Conservation (phyloP, 2,797 vertebrate species). For the Rhinoraja longicauda region DNA sequence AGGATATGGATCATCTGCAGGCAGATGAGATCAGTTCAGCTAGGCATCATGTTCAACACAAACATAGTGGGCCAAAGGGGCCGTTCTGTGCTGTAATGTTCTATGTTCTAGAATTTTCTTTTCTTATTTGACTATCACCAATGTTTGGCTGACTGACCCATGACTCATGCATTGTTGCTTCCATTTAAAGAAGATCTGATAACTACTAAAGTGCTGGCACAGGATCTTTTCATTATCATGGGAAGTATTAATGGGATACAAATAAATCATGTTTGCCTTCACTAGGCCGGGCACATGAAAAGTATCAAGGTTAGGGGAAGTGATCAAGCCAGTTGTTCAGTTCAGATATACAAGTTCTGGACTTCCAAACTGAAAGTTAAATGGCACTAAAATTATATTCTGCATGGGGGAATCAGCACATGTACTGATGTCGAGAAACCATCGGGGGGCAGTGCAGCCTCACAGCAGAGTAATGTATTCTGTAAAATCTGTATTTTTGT, state of each 20-base stretch:
- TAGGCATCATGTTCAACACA: no score
- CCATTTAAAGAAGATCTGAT: not conserved
- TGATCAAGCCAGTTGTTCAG: not conserved
- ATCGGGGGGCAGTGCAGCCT: not conserved
- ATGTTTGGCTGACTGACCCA: no score
- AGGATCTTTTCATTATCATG: not conserved
- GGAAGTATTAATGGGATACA: not conserved
- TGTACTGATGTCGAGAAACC: not conserved
- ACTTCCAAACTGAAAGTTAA: not conserved
- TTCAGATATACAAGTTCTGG: not conserved
- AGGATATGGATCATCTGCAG: no score
- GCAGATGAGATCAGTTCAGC: no score
- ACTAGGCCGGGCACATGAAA: not conserved
- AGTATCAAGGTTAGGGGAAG: not conserved
- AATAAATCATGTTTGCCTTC: not conserved
- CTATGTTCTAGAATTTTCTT: no score
- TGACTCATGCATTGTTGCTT: not conserved
- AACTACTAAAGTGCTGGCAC: not conserved
- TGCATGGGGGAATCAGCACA: not conserved
- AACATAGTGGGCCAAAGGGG: no score
- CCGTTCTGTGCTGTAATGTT: no score
- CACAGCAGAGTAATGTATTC: not conserved
- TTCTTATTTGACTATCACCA: no score
- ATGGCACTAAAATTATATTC: not conserved
- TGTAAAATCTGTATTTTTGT: not conserved